A percentile compares a stretch with the other conserved stretches of the same genome.
phyloP scores from a whole-genome alignment of 2,113 vertebrate species.

The Hiodon tergisus region DNA sequence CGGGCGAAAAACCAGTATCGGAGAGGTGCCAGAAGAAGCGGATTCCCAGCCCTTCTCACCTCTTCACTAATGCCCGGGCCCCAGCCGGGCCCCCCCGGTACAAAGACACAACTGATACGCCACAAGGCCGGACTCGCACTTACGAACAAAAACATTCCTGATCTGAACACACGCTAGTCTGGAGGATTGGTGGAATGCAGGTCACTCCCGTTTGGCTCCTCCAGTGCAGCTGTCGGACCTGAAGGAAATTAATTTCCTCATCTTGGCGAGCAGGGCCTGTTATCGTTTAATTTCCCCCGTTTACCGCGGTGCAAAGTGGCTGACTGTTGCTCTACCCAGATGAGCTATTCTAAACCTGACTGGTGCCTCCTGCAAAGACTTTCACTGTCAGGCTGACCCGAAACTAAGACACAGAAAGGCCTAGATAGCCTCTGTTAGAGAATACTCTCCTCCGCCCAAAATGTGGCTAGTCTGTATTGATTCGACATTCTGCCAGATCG shows the following conservation, averaged over 20 bases:
- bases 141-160: no score
- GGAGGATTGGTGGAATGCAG: neutral
- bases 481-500: neutral
- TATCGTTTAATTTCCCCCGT: neutral
- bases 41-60: neutral
- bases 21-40: no score
- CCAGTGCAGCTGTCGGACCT: neutral
- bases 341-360: neutral
- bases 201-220: neutral
- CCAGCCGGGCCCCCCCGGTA: neutral
- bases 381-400: neutral
- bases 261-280: neutral
- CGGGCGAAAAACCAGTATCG: no score
- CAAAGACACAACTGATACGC: neutral
- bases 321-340: neutral
- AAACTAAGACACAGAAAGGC: neutral
- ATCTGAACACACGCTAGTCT: neutral
- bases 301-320: neutral
- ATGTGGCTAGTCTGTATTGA: neutral
- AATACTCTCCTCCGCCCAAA: neutral
- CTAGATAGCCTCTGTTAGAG: neutral
- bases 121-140: neutral
- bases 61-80: no score
- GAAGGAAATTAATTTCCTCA: conserved; percentile 8
- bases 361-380: neutral